phyloP scores from a whole-genome alignment of 2,888 invertebrate genomes.

The Hirudinaria manillensis region DNA sequence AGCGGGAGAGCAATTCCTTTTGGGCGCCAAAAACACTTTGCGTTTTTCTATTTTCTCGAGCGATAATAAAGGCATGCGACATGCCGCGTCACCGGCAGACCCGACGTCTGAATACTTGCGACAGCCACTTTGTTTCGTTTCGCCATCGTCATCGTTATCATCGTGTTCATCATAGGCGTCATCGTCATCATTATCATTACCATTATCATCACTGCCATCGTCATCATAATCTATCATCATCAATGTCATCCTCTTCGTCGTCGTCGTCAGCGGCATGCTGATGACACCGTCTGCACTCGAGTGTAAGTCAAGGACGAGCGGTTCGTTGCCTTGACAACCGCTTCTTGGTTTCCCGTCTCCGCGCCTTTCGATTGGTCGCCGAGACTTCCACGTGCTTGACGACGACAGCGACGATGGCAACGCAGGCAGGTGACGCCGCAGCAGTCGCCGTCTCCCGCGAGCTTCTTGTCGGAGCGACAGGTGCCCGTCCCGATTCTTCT shows the following conservation, averaged over 20 bases:
- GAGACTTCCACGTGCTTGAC: neutral
- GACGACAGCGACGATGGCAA: neutral
- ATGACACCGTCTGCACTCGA: neutral
- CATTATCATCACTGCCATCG: conserved; percentile 10
- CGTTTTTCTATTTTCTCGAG: too few species aligned
- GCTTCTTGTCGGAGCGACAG: neutral
- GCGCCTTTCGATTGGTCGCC: neutral
- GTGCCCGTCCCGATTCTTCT: neutral
- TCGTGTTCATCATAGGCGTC: neutral
- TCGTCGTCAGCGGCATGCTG: neutral
- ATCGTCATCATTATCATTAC: neutral
- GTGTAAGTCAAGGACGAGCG: neutral
- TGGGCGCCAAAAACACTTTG: neutral
- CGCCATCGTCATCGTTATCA: conserved; percentile 30
- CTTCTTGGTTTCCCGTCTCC: neutral
- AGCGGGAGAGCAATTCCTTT: neutral
- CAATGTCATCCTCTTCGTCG: conserved; percentile 5
- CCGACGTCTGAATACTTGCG: too few species aligned
- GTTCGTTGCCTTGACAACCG: neutral
- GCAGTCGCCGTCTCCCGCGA: neutral
- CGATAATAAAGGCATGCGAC: too few species aligned
- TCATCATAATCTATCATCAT: conserved; percentile 25
- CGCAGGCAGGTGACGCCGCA: neutral
- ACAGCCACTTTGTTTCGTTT: too few species aligned
- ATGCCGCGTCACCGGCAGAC: neutral